Percentiles rank a stretch among this genome's conserved stretches.
These are phyloP conservation scores for Anhinga rufa DNA, from an alignment of 2,113 vertebrate genomes.

Conservation along the genomic window DNA sequence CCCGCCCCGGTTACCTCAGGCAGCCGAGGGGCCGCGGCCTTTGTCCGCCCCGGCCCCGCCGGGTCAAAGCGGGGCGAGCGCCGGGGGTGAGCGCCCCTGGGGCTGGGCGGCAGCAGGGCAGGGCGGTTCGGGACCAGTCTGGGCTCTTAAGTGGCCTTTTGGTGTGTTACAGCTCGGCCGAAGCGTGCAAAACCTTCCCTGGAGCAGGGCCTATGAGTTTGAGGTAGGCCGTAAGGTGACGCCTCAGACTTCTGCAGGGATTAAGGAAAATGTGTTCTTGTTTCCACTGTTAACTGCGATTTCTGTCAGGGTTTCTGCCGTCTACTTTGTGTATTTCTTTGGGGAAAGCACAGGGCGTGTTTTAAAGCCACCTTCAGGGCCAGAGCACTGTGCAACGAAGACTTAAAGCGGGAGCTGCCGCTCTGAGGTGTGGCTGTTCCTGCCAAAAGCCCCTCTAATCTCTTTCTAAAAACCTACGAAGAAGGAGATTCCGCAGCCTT, in stretches of 20 bases:
- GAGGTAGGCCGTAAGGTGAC: not conserved
- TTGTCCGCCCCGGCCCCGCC: not conserved
- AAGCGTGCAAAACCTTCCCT: rapidly evolving
- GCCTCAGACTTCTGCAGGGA: rapidly evolving
- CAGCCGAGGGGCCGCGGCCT: not conserved
- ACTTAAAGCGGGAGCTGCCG: not conserved
- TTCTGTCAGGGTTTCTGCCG: not conserved
- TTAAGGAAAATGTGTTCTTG: not conserved
- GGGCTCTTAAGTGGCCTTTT: rapidly evolving
- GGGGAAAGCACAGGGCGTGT: not conserved
- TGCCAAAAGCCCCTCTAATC: not conserved
- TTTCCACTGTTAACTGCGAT: rapidly evolving
- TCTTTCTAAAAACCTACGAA: not conserved
- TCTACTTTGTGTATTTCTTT: not conserved
- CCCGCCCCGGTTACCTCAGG: not conserved
- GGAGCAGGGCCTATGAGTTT: not conserved
- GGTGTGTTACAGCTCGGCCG: rapidly evolving
- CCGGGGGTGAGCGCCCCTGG: rapidly evolving
- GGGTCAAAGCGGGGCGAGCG: rapidly evolving
- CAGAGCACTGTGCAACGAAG: not conserved
- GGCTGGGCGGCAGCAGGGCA: not conserved
- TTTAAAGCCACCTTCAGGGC: not conserved
- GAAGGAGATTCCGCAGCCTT: not conserved
- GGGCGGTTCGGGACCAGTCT: rapidly evolving
- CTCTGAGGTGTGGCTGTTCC: not conserved